phyloP scores from a whole-genome alignment of 2,113 vertebrate species.

The Calyptomena viridis region DNA sequence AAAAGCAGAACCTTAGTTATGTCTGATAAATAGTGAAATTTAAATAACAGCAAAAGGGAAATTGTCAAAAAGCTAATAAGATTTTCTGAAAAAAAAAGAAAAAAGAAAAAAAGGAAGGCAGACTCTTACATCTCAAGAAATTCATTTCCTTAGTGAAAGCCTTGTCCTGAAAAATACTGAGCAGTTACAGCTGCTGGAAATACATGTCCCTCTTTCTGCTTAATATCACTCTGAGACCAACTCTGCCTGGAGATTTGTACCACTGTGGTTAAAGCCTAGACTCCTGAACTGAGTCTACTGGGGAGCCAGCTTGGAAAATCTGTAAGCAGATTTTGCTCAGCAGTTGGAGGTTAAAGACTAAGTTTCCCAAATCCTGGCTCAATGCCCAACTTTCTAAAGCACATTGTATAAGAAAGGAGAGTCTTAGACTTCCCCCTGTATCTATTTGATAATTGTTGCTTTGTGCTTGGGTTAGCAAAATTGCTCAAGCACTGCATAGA shows the following conservation, averaged over 20 bases:
- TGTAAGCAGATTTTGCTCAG: neutral
- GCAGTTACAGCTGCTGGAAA: neutral
- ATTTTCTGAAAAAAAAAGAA: neutral
- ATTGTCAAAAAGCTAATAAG: neutral
- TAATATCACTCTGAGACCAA: neutral
- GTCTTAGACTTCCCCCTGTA: neutral
- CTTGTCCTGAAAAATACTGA: neutral
- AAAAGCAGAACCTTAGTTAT: neutral
- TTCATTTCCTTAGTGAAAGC: neutral
- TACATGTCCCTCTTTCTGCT: neutral
- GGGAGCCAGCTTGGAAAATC: neutral
- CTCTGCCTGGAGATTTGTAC: neutral
- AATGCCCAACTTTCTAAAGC: neutral
- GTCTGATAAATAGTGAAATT: neutral
- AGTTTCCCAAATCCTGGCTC: neutral
- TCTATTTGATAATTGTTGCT: neutral
- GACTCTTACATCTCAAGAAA: neutral
- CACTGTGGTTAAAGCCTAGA: neutral
- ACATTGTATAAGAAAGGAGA: neutral
- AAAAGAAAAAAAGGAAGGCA: accelerated
- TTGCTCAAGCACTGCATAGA: neutral
- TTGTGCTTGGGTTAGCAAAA: neutral
- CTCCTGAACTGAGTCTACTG: neutral
- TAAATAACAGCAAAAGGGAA: neutral
- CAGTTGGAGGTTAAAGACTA: neutral